A percentile compares a stretch with the other conserved stretches of the same genome.
These are phyloP conservation scores for Notodonta dromedarius DNA, from an alignment of 2,888 invertebrate genomes.

Conservation along the genomic window DNA sequence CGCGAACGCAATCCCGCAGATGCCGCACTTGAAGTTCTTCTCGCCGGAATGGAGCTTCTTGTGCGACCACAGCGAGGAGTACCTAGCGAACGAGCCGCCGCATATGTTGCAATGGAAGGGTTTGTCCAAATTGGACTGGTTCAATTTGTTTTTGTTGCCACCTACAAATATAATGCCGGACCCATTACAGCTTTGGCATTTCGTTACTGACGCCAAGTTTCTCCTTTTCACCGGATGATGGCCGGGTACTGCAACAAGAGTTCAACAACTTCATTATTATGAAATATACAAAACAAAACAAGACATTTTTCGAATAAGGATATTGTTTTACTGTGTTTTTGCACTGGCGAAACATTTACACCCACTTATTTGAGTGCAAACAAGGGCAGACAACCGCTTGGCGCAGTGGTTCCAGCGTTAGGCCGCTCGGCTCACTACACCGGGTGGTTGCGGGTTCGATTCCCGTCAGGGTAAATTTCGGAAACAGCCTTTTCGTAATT, in stretches of 20 bases:
- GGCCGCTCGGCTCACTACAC: too few species aligned
- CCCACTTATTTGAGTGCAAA: too few species aligned
- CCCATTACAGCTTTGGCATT: conserved; percentile 95
- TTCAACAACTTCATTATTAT: background rate
- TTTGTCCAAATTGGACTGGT: conserved; percentile 87
- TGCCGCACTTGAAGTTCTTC: conserved; percentile 95
- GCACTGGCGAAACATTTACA: too few species aligned
- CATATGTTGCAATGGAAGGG: conserved; percentile 95
- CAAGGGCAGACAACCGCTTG: too few species aligned
- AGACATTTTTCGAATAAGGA: too few species aligned
- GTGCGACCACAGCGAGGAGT: conserved; percentile 95
- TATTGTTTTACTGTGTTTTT: too few species aligned
- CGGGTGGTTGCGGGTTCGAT: too few species aligned
- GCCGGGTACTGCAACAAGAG: conserved; percentile 69
- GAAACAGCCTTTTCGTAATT: too few species aligned
- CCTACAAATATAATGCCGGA: conserved; percentile 93
- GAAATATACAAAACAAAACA: too few species aligned
- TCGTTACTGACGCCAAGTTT: conserved; percentile 92
- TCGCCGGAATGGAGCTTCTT: conserved; percentile 92
- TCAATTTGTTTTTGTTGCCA: conserved; percentile 85
- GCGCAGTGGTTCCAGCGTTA: too few species aligned
- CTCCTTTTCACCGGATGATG: conserved; percentile 93
- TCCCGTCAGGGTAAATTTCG: too few species aligned
- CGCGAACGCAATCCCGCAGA: conserved; percentile 94
- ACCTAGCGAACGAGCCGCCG: conserved; percentile 92